Conservation (phyloP, 2,113 vertebrate genomes). For the Tetraodon nigroviridis region DNA sequence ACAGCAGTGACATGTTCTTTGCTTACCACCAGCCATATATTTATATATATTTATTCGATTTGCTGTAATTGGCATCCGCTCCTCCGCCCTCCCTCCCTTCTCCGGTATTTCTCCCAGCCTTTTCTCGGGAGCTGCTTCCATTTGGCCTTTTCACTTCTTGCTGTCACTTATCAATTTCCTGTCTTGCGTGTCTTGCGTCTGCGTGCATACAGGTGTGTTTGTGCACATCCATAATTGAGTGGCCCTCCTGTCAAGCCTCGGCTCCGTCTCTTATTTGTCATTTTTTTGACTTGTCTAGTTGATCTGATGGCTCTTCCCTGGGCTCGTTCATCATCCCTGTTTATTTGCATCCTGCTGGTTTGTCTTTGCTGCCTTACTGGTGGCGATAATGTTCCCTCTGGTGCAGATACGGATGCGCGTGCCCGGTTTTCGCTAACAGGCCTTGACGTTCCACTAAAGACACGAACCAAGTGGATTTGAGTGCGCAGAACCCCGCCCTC, state of each 20-base stretch:
- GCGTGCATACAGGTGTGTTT: slow-evolving; percentile 26
- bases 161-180: slow-evolving; percentile 28
- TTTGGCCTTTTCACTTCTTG: slow-evolving; percentile 22
- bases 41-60: background rate
- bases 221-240: slow-evolving; percentile 21
- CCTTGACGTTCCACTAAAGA: too few relatives aligned
- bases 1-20: too few relatives aligned
- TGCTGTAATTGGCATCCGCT: slow-evolving; percentile 17
- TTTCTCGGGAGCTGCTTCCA: slow-evolving; percentile 12
- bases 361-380: slow-evolving; percentile 19
- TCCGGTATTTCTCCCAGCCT: slow-evolving; percentile 10
- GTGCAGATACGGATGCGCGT: background rate
- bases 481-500: too few relatives aligned
- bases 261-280: slow-evolving; percentile 15
- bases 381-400: slow-evolving; percentile 34
- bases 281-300: slow-evolving; percentile 23
- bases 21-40: too few relatives aligned
- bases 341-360: slow-evolving; percentile 5
- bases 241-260: slow-evolving; percentile 10
- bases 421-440: too few relatives aligned
- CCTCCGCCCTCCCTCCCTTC: background rate
- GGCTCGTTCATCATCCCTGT: slow-evolving; percentile 28
- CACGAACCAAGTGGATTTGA: too few relatives aligned
- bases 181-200: slow-evolving; percentile 1
- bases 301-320: slow-evolving; percentile 19